A percentile compares a stretch with the other conserved stretches of the same genome.
These are phyloP conservation scores for Caerostris extrusa DNA, from an alignment of 1,140 invertebrate genomes.

Conservation along the genomic window DNA sequence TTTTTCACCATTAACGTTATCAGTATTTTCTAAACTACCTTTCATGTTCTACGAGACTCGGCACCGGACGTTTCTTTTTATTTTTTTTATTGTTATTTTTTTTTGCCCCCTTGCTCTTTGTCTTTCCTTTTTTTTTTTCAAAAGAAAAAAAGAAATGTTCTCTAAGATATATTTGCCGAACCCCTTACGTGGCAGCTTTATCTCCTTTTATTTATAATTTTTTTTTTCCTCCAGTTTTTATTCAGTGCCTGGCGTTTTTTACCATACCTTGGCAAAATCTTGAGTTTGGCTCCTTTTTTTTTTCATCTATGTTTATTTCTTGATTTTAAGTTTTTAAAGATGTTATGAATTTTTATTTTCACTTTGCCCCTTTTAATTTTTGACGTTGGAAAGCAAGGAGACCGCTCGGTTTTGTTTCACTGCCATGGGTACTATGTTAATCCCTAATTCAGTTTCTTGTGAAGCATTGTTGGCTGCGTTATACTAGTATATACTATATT, in stretches of 20 bases:
- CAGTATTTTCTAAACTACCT: slow-evolving; percentile 1
- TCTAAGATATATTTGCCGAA: neutral
- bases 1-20: slow-evolving; percentile 9
- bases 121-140: neutral
- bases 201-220: neutral
- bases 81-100: neutral
- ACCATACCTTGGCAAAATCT: slow-evolving; percentile 24
- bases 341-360: neutral
- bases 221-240: neutral
- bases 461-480: neutral
- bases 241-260: slow-evolving; percentile 19
- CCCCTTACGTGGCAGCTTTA: neutral
- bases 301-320: neutral
- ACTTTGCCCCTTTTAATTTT: too few relatives aligned
- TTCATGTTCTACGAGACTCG: slow-evolving; percentile 16
- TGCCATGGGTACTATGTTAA: neutral
- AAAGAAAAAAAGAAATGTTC: neutral
- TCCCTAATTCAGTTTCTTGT: neutral
- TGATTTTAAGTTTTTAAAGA: neutral
- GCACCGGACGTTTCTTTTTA: neutral
- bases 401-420: neutral
- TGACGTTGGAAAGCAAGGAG: neutral
- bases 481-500: too few relatives aligned
- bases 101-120: too few relatives aligned
- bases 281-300: slow-evolving; percentile 24